A percentile compares a stretch with the other conserved stretches of the same genome.
Conservation (phyloP, 2,888 invertebrate genomes). For the Spicauda simplicius region DNA sequence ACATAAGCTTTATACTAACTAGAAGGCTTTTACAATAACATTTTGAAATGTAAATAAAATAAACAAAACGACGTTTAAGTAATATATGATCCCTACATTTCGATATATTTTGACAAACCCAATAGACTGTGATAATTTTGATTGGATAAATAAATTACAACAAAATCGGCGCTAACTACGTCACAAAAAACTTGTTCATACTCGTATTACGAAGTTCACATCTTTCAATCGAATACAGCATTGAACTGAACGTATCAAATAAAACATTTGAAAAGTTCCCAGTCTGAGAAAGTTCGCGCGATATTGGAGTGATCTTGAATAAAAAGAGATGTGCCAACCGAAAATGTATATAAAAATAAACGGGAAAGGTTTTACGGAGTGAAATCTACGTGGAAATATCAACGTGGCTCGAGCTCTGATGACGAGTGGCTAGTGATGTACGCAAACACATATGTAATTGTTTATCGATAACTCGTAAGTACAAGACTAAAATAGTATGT, state of each 20-base stretch:
- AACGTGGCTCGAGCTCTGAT: slow-evolving; percentile 78
- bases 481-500: neutral
- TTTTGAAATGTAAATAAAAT: too few species aligned
- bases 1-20: too few species aligned
- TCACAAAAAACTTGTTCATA: neutral
- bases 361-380: slow-evolving; percentile 80
- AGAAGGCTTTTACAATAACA: too few species aligned
- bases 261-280: slow-evolving; percentile 40
- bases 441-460: slow-evolving; percentile 26
- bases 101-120: too few species aligned
- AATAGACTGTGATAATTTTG: neutral
- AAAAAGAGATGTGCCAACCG: slow-evolving; percentile 74
- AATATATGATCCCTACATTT: too few species aligned
- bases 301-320: slow-evolving; percentile 69
- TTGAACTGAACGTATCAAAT: slow-evolving; percentile 33
- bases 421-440: slow-evolving; percentile 74
- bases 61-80: too few species aligned
- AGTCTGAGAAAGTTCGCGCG: slow-evolving; percentile 54
- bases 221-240: slow-evolving; percentile 15
- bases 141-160: neutral
- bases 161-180: neutral
- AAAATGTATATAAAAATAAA: slow-evolving; percentile 81
- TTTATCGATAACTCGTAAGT: slow-evolving; percentile 49
- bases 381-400: slow-evolving; percentile 84
- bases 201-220: slow-evolving; percentile 14